phyloP scores from a whole-genome alignment of 2,797 vertebrate genomes.

The Mus caroli region DNA sequence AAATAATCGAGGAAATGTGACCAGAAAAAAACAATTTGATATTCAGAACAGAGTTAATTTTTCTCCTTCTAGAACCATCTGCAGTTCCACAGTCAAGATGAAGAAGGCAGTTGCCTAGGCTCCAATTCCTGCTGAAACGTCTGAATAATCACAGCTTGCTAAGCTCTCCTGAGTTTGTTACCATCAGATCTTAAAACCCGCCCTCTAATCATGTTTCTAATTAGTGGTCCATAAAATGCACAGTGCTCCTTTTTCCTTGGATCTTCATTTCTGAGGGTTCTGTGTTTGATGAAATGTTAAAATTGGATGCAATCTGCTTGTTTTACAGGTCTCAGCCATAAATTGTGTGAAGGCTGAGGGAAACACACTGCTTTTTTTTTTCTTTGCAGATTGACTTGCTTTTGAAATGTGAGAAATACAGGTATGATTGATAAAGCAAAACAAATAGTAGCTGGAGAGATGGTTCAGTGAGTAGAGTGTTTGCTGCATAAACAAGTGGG shows the following conservation, averaged over 20 bases:
- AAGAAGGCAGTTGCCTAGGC: background rate
- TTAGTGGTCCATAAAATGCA: no score
- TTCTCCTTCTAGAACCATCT: background rate
- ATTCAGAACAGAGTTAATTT: background rate
- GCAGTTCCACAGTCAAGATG: background rate
- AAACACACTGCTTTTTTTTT: background rate
- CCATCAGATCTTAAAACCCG: background rate
- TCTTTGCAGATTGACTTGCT: background rate
- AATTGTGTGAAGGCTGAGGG: background rate
- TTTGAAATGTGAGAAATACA: background rate
- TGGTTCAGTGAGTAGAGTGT: background rate
- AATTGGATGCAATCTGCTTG: background rate
- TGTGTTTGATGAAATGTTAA: background rate
- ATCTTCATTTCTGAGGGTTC: background rate
- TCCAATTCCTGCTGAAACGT: background rate
- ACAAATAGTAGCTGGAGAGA: background rate
- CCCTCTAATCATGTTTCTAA: background rate
- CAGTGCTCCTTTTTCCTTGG: background rate
- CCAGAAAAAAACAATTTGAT: background rate
- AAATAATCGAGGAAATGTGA: background rate
- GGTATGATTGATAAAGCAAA: background rate
- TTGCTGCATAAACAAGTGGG: background rate
- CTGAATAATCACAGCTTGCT: background rate
- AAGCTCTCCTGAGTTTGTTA: background rate
- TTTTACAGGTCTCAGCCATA: background rate